These are phyloP conservation scores for Pontoporia blainvillei DNA, from an alignment of 2,113 vertebrate genomes.

Conservation along the genomic window DNA sequence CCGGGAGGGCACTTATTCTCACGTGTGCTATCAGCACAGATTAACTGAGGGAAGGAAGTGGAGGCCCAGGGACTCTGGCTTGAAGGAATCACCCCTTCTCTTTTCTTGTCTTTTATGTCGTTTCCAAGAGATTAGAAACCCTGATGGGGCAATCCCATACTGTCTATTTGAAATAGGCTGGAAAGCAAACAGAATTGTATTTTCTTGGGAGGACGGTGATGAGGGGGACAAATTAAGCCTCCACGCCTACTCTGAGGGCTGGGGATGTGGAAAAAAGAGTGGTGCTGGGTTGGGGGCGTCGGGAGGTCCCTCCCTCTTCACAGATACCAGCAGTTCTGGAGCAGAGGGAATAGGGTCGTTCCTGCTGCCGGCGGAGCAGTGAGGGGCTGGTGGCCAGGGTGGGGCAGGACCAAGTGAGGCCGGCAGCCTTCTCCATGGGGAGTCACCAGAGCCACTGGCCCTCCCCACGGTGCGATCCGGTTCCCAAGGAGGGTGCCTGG, in stretches of 20 bases:
- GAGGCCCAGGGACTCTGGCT: background rate
- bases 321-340: background rate
- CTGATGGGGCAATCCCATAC: background rate
- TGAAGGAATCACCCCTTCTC: background rate
- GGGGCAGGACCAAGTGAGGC: background rate
- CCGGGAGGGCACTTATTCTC: background rate
- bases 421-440: background rate
- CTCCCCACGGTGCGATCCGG: background rate
- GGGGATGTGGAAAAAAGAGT: background rate
- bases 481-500: constrained; percentile 39
- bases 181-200: background rate
- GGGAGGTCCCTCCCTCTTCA: background rate
- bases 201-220: background rate
- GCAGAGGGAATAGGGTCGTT: background rate
- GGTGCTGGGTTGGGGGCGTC: too few relatives aligned
- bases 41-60: background rate
- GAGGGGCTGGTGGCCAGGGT: too few relatives aligned
- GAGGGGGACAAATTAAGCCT: background rate
- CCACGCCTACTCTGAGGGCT: background rate
- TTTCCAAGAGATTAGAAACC: background rate
- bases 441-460: background rate
- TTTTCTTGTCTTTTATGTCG: background rate
- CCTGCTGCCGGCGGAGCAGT: background rate
- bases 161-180: constrained; percentile 19
- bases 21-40: background rate